Evolutionary conservation across 2,888 invertebrate species (phyloP), one percentile per base, ranked within the genome.

Genomic region (Taphrorychus bicolor): DNA sequence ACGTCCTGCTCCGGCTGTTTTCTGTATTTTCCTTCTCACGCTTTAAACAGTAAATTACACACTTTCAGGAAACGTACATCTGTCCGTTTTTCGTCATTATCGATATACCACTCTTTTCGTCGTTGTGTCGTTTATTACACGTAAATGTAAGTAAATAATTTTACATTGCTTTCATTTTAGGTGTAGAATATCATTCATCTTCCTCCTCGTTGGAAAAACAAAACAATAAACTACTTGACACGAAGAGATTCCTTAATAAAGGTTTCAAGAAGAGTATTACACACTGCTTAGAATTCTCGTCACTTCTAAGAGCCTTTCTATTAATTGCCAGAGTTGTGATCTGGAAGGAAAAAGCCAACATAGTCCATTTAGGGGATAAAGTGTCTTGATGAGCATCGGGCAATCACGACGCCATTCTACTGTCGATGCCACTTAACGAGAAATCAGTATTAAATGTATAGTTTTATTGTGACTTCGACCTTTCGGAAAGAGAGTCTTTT

Each of bases 401-500:
- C 81, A 81, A 82, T 82, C 82, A 82, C 80, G 79, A 77, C 76
- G 76, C 81, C 77, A 81, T 81, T 81, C 80, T 79, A 76, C 77
- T 76, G 79, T 79, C 77, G 78, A 79, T 78, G 77, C 78, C 80
- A 80, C 77, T 80, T 78, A 77, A 72, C 76, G 70, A 74, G 77
- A 79, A 80, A 79, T 79, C 78, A 79, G 78, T 78, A 79, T 80
- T 79, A 79, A 75, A 73, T 66, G 64, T 70, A 67, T 70, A 70
- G 62, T 59, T 66, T 62, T 70, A 59, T 64, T 66, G 59, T 60
- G 24, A 62, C 32, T 41, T 45, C 52, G 49, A 54, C 17, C 11
- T 52, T 53, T 42, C 17, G 1, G 32, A 32, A 32, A 32, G 32
- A 32, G 11, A 9, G 1, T 32, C 32, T 32, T 11, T 32, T 32